Evolutionary conservation across 30 jellyfish, hydroid and myxozoan genomes (phyloP).

Genomic region (Turritopsis rubra): DNA sequence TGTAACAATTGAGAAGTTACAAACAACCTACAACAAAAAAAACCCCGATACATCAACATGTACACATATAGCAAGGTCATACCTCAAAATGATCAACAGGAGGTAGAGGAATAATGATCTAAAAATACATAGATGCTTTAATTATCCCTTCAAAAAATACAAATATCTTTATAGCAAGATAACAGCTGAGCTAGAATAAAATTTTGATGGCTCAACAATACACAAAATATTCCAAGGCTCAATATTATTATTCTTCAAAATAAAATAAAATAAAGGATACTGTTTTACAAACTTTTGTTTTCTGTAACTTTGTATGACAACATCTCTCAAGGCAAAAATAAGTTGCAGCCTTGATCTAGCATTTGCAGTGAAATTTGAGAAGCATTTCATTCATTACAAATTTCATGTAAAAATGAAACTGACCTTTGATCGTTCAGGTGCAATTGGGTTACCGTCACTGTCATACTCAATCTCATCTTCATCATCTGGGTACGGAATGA

Average conservation of each 20-base stretch:
- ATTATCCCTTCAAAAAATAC: not conserved
- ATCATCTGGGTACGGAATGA: slow-evolving; percentile 87
- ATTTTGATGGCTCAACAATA: not conserved
- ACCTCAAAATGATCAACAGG: slow-evolving; percentile 93
- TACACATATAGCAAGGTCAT: not conserved
- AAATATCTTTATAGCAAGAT: no score
- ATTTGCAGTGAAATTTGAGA: no score
- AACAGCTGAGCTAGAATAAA: no score
- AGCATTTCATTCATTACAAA: not conserved
- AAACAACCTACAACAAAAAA: not conserved
- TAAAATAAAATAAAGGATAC: no score
- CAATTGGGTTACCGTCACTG: slow-evolving; percentile 95
- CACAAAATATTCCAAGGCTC: no score
- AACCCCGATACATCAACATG: not conserved
- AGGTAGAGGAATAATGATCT: slow-evolving; percentile 89
- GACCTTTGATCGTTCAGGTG: slow-evolving; percentile 95
- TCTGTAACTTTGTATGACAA: no score
- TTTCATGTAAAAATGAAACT: not conserved
- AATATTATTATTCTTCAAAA: no score
- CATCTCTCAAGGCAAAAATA: no score
- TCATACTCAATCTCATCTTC: slow-evolving; percentile 94
- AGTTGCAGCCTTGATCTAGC: no score
- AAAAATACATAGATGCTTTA: not conserved
- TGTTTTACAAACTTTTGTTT: no score
- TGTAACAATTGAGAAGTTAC: no score